Evolutionary conservation across 2,113 vertebrate species (phyloP).

Genomic region (Chroicocephalus ridibundus): DNA sequence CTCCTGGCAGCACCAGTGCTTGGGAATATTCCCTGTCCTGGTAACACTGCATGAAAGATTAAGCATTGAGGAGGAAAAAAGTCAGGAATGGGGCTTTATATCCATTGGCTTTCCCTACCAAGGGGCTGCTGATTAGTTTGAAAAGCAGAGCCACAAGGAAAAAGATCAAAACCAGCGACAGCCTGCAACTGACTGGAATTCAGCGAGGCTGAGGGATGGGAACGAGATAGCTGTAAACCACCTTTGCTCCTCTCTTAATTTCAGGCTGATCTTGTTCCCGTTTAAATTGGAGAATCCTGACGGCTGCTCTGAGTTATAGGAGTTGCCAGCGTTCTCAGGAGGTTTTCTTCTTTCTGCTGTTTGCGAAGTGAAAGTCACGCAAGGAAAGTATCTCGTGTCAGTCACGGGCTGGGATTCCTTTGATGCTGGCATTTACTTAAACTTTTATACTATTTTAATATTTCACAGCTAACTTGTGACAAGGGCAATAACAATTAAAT

Average conservation of each 20-base stretch:
- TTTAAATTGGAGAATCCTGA: slow-evolving; percentile 9
- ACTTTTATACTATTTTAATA: slow-evolving; percentile 34
- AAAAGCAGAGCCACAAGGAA: not conserved
- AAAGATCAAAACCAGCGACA: not conserved
- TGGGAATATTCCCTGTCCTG: not conserved
- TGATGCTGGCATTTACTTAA: slow-evolving; percentile 37
- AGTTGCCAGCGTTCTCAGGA: not conserved
- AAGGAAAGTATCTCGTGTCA: slow-evolving; percentile 15
- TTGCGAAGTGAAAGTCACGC: not conserved
- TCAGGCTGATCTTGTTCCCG: not conserved
- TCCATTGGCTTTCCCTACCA: not conserved
- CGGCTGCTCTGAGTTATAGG: slow-evolving; percentile 22
- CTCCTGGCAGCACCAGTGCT: not conserved
- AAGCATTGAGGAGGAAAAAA: not conserved
- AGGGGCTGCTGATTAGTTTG: not conserved
- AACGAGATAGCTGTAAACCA: not conserved
- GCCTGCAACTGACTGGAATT: not conserved
- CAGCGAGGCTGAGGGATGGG: not conserved
- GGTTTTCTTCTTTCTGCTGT: slow-evolving; percentile 35
- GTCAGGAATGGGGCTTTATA: not conserved
- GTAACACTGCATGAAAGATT: not conserved
- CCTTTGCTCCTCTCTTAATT: slow-evolving; percentile 27
- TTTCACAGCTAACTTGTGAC: slow-evolving; percentile 21
- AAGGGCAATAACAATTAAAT: slow-evolving; percentile 35
- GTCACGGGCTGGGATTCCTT: slow-evolving; percentile 1